Evolutionary conservation across 2,888 invertebrate genomes (phyloP).

Genomic region (Germaria angustata): DNA sequence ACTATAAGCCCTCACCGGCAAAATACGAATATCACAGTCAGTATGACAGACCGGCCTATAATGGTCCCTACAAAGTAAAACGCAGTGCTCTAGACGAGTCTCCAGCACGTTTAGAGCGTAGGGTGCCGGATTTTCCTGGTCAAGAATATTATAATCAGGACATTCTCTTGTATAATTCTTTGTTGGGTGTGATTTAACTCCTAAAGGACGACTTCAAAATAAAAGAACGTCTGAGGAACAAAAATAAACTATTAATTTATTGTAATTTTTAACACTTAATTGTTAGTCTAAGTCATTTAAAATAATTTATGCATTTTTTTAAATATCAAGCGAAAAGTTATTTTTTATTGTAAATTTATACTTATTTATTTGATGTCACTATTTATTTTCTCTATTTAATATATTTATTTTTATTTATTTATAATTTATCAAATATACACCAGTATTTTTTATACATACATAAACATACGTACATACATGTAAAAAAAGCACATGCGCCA

Average conservation of each 20-base stretch:
- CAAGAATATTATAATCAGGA: conserved; percentile 75
- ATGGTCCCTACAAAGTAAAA: conserved; percentile 72
- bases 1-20: conserved; percentile 72
- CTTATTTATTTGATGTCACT: conserved; percentile 12
- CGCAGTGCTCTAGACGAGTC: conserved; percentile 67
- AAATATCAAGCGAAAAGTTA: background rate
- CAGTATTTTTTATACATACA: too few relatives aligned
- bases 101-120: conserved; percentile 29
- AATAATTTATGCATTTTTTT: conserved; percentile 17
- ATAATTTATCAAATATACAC: too few relatives aligned
- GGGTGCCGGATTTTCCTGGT: conserved; percentile 16
- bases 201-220: background rate
- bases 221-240: background rate
- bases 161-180: conserved; percentile 74
- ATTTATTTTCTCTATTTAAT: background rate
- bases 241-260: conserved; percentile 1
- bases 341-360: background rate
- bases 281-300: conserved; percentile 74
- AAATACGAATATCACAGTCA: conserved; percentile 59
- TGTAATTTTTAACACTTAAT: conserved; percentile 61
- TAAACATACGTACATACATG: too few relatives aligned
- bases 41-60: conserved; percentile 26
- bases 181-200: conserved; percentile 60
- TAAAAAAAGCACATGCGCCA: background rate
- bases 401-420: too few relatives aligned